Evolutionary conservation across 2,797 vertebrate species (phyloP).

Genomic region (Ctenochaetus hawaiiensis): DNA sequence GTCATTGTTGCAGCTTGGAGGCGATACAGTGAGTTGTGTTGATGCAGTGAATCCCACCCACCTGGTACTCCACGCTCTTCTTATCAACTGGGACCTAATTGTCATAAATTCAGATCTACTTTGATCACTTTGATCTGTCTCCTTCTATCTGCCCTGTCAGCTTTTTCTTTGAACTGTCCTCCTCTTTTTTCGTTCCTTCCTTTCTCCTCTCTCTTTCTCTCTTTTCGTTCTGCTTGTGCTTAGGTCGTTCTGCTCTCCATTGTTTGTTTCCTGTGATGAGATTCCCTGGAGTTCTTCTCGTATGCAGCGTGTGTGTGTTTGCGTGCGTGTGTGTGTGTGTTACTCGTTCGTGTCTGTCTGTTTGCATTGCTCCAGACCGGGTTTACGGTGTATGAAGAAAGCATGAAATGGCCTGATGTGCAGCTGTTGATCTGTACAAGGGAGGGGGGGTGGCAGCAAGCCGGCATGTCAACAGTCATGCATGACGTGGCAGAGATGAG

Average conservation of each 20-base stretch:
- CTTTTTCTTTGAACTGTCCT: slow-evolving; percentile 16
- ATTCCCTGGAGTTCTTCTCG: slow-evolving; percentile 44
- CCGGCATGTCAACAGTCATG: slow-evolving; percentile 68
- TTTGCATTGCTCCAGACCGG: slow-evolving; percentile 52
- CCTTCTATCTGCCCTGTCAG: slow-evolving; percentile 17
- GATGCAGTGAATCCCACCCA: slow-evolving; percentile 40
- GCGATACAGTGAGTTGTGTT: not conserved
- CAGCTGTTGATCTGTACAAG: slow-evolving; percentile 47
- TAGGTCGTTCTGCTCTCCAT: slow-evolving; percentile 51
- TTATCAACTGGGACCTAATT: slow-evolving; percentile 16
- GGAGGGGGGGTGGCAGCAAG: slow-evolving; percentile 20
- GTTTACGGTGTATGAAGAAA: slow-evolving; percentile 46
- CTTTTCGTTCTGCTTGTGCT: slow-evolving; percentile 39
- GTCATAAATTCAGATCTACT: slow-evolving; percentile 38
- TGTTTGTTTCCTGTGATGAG: slow-evolving; percentile 47
- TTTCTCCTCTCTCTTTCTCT: slow-evolving; percentile 14
- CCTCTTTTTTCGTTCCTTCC: not conserved
- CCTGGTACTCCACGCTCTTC: slow-evolving; percentile 27
- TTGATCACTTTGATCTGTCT: slow-evolving; percentile 20
- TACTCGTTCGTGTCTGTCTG: slow-evolving; percentile 32
- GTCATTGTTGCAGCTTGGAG: not conserved
- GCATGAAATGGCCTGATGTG: slow-evolving; percentile 68
- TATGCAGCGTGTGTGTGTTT: slow-evolving; percentile 36
- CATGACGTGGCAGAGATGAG: slow-evolving; percentile 62
- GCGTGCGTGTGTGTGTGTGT: slow-evolving; percentile 28